phyloP scores from a whole-genome alignment of 2,113 vertebrate species.

The Uropsilus gracilis region DNA sequence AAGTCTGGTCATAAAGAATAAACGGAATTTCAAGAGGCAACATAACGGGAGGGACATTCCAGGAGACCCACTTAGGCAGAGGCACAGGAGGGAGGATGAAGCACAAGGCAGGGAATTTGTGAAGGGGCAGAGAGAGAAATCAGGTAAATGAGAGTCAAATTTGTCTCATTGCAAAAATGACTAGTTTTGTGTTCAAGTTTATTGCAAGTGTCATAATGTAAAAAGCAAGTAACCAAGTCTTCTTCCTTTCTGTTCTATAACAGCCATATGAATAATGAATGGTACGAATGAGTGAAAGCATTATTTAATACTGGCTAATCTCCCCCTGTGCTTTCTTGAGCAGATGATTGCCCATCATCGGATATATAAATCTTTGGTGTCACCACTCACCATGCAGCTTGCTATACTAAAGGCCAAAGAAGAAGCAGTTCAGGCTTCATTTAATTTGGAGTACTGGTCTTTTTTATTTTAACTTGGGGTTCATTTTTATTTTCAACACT shows the following conservation, averaged over 20 bases:
- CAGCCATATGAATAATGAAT: conserved; percentile 48
- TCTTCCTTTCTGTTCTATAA: neutral
- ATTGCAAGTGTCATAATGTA: neutral
- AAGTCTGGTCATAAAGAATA: neutral
- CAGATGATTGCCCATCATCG: neutral
- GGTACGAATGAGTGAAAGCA: neutral
- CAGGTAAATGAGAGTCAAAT: neutral
- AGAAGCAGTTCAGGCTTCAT: conserved; percentile 19
- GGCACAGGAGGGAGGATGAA: neutral
- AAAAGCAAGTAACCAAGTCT: neutral
- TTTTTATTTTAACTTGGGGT: conserved; percentile 34
- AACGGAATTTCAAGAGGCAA: conserved; percentile 4
- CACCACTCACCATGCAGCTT: neutral
- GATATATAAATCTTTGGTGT: conserved; percentile 40
- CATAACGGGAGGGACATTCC: neutral
- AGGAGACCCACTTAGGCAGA: neutral
- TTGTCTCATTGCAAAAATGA: conserved; percentile 31
- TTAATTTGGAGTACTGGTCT: neutral
- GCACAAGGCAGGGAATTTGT: neutral
- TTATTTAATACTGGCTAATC: conserved; percentile 34
- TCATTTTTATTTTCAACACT: neutral
- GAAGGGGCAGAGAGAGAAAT: neutral
- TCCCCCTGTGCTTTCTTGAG: conserved; percentile 14
- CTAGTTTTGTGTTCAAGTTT: neutral
- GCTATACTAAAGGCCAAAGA: neutral